Evolutionary conservation across 2,888 invertebrate species (phyloP).

Genomic region (Camponotus fellah): DNA sequence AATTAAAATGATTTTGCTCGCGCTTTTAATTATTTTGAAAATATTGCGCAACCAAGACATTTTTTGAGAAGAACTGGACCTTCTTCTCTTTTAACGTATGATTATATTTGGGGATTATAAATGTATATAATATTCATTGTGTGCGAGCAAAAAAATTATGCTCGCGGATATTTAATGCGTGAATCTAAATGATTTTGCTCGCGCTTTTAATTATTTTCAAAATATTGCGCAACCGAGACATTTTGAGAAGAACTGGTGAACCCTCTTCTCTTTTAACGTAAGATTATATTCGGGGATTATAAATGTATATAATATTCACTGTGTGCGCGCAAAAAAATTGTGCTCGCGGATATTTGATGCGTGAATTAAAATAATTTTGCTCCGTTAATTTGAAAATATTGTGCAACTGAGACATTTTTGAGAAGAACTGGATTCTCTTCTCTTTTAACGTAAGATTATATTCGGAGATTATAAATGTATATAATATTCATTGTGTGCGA

Average conservation of each 20-base stretch:
- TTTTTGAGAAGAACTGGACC: neutral
- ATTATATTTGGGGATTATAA: constrained; percentile 3
- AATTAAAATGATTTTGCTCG: neutral
- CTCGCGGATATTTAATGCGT: too few species aligned
- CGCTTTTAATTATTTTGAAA: neutral
- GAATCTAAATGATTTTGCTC: neutral
- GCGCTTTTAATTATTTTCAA: neutral
- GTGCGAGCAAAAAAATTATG: neutral
- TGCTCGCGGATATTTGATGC: too few species aligned
- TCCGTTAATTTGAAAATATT: neutral
- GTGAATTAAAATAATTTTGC: neutral
- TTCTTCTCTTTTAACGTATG: neutral
- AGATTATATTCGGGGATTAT: constrained; percentile 7
- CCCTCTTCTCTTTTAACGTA: neutral
- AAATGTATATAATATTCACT: neutral
- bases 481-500: neutral
- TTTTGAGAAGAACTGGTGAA: neutral
- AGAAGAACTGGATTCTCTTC: neutral
- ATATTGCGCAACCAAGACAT: neutral
- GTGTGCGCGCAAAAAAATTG: neutral
- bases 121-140: neutral
- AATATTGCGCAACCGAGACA: neutral
- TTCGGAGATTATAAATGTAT: neutral
- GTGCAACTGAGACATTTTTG: neutral
- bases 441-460: neutral